These are phyloP conservation scores for Gryllus longicercus DNA, from an alignment of 2,888 invertebrate species.

Conservation along the genomic window DNA sequence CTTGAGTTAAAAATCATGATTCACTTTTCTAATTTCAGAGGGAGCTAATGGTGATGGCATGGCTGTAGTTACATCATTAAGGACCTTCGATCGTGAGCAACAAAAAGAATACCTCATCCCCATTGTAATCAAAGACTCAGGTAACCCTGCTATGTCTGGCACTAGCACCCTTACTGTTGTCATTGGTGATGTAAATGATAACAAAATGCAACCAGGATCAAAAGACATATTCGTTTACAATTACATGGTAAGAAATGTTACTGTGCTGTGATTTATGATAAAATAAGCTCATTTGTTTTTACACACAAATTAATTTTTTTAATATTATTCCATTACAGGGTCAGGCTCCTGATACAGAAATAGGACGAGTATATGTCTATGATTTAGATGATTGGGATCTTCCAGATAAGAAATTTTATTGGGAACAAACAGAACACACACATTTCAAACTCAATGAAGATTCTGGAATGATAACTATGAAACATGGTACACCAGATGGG, in stretches of 20 bases:
- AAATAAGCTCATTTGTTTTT: not conserved
- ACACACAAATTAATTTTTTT: not conserved
- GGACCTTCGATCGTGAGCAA: conserved; percentile 91
- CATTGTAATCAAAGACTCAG: conserved; percentile 95
- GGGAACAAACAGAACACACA: conserved; percentile 83
- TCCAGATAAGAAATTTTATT: conserved; percentile 94
- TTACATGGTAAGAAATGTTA: conserved; percentile 58
- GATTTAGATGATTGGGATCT: conserved; percentile 99
- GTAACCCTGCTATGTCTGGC: conserved; percentile 93
- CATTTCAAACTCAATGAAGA: conserved; percentile 85
- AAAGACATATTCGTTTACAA: conserved; percentile 96
- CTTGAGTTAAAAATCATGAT: not conserved
- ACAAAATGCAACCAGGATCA: conserved; percentile 96
- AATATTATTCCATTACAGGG: conserved; percentile 57
- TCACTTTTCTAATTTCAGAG: conserved; percentile 54
- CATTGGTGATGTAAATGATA: conserved; percentile 97
- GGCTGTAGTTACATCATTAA: conserved; percentile 91
- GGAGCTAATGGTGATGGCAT: conserved; percentile 97
- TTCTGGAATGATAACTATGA: conserved; percentile 94
- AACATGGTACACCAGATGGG: conserved; percentile 85
- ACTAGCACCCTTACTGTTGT: conserved; percentile 94
- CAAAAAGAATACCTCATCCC: conserved; percentile 96
- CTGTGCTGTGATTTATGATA: not conserved
- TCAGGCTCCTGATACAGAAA: conserved; percentile 82
- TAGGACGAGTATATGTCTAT: conserved; percentile 94